A percentile compares a stretch with the other conserved stretches of the same genome.
phyloP scores from a whole-genome alignment of 2,113 vertebrate genomes.

The Forbesichthys papilliferus region DNA sequence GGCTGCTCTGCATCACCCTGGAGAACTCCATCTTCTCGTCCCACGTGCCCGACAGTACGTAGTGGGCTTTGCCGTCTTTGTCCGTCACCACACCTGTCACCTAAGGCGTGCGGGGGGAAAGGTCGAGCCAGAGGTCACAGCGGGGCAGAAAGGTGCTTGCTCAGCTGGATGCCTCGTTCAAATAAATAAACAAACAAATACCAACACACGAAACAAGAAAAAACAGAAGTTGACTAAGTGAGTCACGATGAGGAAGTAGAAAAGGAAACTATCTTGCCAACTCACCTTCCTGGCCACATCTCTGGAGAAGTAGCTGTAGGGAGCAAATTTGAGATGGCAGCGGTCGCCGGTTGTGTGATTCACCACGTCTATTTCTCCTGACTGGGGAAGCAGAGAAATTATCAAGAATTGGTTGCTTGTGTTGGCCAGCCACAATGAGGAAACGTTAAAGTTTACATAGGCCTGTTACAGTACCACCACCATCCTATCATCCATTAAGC shows the following conservation, averaged over 20 bases:
- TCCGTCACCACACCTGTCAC: constrained; percentile 94
- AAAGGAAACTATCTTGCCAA: background rate
- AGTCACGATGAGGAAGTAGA: background rate
- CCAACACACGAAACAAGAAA: background rate
- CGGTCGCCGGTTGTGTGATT: constrained; percentile 94
- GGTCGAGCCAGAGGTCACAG: background rate
- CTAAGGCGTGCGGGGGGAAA: constrained; percentile 56
- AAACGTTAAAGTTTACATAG: too few species aligned
- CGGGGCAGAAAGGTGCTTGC: background rate
- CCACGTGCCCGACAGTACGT: constrained; percentile 90
- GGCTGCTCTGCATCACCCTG: constrained; percentile 77
- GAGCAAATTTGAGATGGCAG: constrained; percentile 95
- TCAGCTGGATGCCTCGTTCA: background rate
- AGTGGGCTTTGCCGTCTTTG: constrained; percentile 87
- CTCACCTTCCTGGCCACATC: constrained; percentile 94
- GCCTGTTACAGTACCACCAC: too few species aligned
- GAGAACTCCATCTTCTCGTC: constrained; percentile 98
- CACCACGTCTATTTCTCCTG: constrained; percentile 94
- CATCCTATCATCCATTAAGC: too few species aligned
- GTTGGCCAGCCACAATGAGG: too few species aligned
- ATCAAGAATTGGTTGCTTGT: too few species aligned
- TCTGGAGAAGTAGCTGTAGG: constrained; percentile 97
- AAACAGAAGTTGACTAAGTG: constrained; percentile 33
- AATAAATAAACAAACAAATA: too few species aligned
- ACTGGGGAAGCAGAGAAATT: constrained; percentile 71